Conservation (phyloP, 2,888 invertebrate genomes). For the Sicus ferrugineus region DNA sequence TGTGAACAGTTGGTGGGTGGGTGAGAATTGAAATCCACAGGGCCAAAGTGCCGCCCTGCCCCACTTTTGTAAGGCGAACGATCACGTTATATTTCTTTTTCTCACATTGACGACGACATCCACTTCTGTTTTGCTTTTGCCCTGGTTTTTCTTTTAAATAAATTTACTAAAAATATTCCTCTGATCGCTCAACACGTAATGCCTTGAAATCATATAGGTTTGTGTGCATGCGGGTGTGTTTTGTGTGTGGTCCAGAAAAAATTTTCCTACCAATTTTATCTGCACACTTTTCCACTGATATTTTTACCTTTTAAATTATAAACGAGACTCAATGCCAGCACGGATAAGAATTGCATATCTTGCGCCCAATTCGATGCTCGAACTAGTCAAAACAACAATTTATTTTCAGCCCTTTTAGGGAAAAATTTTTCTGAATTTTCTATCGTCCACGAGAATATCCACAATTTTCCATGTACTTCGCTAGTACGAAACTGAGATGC, state of each 20-base stretch:
- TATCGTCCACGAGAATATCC: constrained; percentile 4
- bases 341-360: constrained; percentile 59
- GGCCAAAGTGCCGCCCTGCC: no score
- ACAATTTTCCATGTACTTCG: constrained; percentile 20
- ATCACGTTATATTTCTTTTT: no score
- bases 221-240: constrained; percentile 30
- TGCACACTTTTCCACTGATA: not conserved
- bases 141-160: not conserved
- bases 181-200: not conserved
- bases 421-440: constrained; percentile 8
- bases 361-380: constrained; percentile 39
- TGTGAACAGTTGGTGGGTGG: no score
- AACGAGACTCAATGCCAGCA: constrained; percentile 59
- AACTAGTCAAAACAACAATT: constrained; percentile 37
- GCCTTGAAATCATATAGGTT: constrained; percentile 22
- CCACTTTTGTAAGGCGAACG: no score
- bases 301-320: constrained; percentile 61
- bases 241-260: constrained; percentile 43
- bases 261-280: constrained; percentile 26
- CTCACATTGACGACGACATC: no score
- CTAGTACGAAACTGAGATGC: not conserved
- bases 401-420: constrained; percentile 12
- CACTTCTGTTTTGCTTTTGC: not conserved
- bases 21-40: no score
- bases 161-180: not conserved